Base-by-base conservation (phyloP, 2,113 vertebrate species). In the Neodon shergylaensis region DNA sequence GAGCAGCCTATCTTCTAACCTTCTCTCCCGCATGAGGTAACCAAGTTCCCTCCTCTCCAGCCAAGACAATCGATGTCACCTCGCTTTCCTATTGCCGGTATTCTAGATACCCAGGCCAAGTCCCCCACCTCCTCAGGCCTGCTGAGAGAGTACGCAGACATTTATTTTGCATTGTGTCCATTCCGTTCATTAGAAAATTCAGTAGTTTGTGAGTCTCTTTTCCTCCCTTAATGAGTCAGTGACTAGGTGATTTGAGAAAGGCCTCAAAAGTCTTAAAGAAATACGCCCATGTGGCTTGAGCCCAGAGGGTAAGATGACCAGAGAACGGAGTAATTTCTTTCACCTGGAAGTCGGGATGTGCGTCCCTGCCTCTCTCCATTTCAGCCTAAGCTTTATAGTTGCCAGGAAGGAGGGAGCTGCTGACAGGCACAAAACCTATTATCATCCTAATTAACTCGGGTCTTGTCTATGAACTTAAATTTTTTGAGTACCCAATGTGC, bases 401-500 rank as follows among this genome's bases (percentile, higher is more conserved):
- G 1, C 11, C 33, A 81, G 68, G 68, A 11, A 77, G 54, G 28
- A 26, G 11, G 39, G 58, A 24, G 19, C 39, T 44, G 22, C 8
- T 1, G 1, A 66, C 19, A 33, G 78, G 72, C 24, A 2, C 28
- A 78, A 78, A 90, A 74, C 33, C 76, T 77, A 68, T 36, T 16
- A 28, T 61, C 70, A 68, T 72, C 36, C 91, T 42, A 42, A 91
- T 83, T 84, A 90, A 92, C 86, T 92, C 83, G 70, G 44, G 26
- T 49, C 63, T 92, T 88, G 78, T 70, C 68, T 91, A 28, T 85
- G 54, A 77, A 78, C n/a, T 72, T 76, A 42, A 10, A 74, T 94
- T 73, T 95, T 94, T 88, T 28, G 86, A 63, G 61, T 28, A 82
- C n/a, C 22, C 17, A 94, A 14, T 66, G n/a, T 31, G 28, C 61